These are phyloP conservation scores for Nycteola revayana DNA, from an alignment of 2,888 invertebrate genomes.

Conservation along the genomic window DNA sequence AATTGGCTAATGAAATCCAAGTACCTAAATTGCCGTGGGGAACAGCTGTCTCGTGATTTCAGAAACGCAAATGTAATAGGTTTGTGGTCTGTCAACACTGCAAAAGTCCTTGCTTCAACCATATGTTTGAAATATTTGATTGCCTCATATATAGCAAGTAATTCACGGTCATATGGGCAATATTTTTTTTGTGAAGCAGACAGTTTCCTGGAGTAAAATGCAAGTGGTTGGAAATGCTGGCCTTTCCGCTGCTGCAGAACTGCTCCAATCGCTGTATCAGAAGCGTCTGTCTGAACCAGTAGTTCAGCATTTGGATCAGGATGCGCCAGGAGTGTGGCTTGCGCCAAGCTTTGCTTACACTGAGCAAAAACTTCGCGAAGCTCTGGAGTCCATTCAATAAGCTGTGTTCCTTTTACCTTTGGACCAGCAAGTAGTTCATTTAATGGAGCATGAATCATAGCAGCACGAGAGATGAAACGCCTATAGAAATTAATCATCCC, in stretches of 20 bases:
- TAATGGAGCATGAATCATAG: too few species aligned
- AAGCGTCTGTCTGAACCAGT: neutral
- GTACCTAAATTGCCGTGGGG: too few species aligned
- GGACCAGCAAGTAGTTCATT: too few species aligned
- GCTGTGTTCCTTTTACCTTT: too few species aligned
- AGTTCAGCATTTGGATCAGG: neutral
- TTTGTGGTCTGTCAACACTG: constrained; percentile 5
- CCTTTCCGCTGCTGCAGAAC: neutral
- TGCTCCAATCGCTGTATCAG: constrained; percentile 1
- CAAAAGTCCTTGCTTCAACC: constrained; percentile 2
- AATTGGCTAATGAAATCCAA: neutral
- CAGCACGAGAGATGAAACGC: too few species aligned
- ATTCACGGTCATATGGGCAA: constrained; percentile 1
- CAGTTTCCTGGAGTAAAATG: constrained; percentile 2
- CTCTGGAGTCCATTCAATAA: too few species aligned
- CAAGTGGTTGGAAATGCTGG: neutral
- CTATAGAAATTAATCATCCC: too few species aligned
- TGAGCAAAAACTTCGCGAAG: too few species aligned
- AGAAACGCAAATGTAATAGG: constrained; percentile 3
- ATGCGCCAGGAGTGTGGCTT: constrained; percentile 1
- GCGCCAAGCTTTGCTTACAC: neutral
- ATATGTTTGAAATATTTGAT: constrained; percentile 3
- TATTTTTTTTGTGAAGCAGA: neutral
- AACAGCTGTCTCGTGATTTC: neutral
- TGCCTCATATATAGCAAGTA: constrained; percentile 4